phyloP scores from a whole-genome alignment of 2,888 invertebrate species.

The Troglohyphantes excavatus region DNA sequence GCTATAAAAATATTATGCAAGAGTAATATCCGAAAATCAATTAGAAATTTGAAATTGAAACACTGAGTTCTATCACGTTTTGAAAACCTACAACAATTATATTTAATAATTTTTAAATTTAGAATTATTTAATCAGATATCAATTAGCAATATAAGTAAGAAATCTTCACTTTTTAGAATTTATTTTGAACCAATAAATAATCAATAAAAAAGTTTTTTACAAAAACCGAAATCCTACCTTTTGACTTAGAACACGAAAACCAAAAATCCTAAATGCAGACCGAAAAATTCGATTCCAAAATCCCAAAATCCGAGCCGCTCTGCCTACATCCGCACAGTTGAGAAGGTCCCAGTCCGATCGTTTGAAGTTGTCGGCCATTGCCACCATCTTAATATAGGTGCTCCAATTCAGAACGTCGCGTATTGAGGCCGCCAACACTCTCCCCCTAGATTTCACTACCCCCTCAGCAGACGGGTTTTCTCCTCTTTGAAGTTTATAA shows the following conservation, averaged over 20 bases:
- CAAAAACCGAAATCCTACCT: background rate
- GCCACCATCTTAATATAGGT: constrained; percentile 71
- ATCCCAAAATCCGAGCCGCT: background rate
- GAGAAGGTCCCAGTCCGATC: constrained; percentile 13
- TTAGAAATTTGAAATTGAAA: no score
- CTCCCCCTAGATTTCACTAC: constrained; percentile 12
- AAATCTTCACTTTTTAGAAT: no score
- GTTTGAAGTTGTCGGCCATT: constrained; percentile 50
- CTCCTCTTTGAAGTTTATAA: background rate
- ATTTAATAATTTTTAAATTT: no score
- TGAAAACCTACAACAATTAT: no score
- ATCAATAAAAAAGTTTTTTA: no score
- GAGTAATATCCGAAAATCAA: no score
- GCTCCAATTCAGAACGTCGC: constrained; percentile 55
- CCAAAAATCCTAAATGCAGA: background rate
- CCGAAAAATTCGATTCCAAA: background rate
- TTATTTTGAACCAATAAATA: no score
- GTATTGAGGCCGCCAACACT: constrained; percentile 23
- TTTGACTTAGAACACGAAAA: background rate
- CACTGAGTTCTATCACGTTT: no score
- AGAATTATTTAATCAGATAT: no score
- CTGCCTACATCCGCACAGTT: background rate
- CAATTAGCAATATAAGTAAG: no score
- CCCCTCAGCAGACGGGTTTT: constrained; percentile 16
- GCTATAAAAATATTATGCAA: no score